A percentile compares a stretch with the other conserved stretches of the same genome.
Evolutionary conservation across 2,113 vertebrate species (phyloP).

Genomic region (Opisthocomus hoazin): DNA sequence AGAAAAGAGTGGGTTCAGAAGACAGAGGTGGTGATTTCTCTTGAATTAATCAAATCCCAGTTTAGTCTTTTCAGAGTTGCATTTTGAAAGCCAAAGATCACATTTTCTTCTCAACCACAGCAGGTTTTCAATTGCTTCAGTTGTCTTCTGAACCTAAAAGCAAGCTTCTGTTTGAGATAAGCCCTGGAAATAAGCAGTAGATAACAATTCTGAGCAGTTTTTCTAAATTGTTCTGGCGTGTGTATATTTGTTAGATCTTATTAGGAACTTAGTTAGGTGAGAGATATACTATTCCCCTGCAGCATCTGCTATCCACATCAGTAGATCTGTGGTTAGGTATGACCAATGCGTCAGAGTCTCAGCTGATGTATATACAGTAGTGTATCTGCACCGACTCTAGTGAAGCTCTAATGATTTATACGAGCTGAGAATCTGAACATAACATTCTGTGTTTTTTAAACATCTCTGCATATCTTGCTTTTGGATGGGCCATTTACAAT

Average conservation of each 20-base stretch:
- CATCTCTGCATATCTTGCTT: neutral
- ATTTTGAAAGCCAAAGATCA: neutral
- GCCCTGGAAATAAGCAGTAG: neutral
- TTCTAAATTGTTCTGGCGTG: neutral
- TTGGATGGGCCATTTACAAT: neutral
- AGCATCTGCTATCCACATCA: neutral
- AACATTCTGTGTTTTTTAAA: neutral
- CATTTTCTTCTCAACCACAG: neutral
- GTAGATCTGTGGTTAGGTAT: neutral
- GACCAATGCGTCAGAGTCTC: neutral
- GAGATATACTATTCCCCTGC: neutral
- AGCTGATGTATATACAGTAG: neutral
- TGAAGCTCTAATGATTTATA: neutral
- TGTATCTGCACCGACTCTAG: neutral
- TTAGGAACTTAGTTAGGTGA: conserved; percentile 1
- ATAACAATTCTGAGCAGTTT: neutral
- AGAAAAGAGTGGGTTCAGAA: neutral
- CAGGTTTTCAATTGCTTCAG: neutral
- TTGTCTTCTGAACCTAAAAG: neutral
- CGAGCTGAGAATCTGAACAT: neutral
- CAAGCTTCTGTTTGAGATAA: neutral
- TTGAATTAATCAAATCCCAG: neutral
- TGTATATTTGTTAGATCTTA: neutral
- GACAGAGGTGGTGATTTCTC: neutral
- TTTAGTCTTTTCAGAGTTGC: neutral